Percentiles rank a stretch among this genome's conserved stretches.
These are phyloP conservation scores for Automeris io DNA, from an alignment of 2,888 invertebrate genomes.

Conservation along the genomic window DNA sequence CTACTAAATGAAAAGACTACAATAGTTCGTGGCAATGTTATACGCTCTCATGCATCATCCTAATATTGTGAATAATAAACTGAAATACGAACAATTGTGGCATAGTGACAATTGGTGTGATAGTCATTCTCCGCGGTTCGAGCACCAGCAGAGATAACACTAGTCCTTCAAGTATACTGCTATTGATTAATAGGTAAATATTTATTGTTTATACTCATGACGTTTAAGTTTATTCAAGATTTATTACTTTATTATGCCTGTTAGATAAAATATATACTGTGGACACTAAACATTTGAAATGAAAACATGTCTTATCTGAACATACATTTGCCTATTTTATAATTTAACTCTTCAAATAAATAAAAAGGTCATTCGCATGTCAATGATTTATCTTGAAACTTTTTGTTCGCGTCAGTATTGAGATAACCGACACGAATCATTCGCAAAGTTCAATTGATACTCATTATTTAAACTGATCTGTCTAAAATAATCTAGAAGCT, in stretches of 20 bases:
- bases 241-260: no score
- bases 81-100: conserved; percentile 69
- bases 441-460: conserved; percentile 26
- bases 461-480: no score
- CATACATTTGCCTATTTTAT: neutral
- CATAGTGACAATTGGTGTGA: conserved; percentile 72
- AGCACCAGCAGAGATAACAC: conserved; percentile 67
- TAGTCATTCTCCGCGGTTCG: conserved; percentile 66
- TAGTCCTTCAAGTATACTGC: conserved; percentile 41
- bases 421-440: conserved; percentile 28
- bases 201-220: conserved; percentile 35
- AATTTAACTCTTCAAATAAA: neutral
- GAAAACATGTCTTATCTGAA: neutral
- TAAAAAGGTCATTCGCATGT: conserved; percentile 17
- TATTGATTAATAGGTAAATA: conserved; percentile 65
- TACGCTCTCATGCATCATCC: conserved; percentile 63
- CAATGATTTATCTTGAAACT: conserved; percentile 32
- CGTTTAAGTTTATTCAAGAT: neutral
- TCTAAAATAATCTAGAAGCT: conserved; percentile 23
- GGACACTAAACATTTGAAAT: neutral
- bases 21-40: conserved; percentile 71
- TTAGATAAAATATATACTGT: neutral
- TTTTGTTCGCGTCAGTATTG: conserved; percentile 39
- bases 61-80: conserved; percentile 47
- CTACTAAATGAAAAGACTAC: conserved; percentile 59